A percentile compares a stretch with the other conserved stretches of the same genome.
phyloP scores from a whole-genome alignment of 2,113 vertebrate genomes.

The Campylomormyrus numenius region DNA sequence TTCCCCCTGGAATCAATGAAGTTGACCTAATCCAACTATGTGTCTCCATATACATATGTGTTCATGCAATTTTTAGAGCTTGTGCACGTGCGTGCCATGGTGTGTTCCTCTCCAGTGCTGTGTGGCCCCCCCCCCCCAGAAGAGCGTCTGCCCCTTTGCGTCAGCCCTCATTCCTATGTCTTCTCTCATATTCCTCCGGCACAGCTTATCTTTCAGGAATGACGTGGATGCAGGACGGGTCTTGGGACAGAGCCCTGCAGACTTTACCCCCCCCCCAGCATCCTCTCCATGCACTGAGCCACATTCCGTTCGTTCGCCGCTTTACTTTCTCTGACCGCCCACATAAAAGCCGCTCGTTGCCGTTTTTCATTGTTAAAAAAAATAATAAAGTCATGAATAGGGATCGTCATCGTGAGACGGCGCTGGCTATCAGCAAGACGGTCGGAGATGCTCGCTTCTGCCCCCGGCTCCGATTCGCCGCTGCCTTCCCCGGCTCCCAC shows the following conservation, averaged over 20 bases:
- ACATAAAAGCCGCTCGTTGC: not conserved
- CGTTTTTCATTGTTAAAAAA: not conserved
- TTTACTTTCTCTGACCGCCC: not conserved
- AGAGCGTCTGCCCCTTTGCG: not conserved
- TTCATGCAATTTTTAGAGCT: not conserved
- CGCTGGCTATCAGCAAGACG: not conserved
- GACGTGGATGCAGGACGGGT: not conserved
- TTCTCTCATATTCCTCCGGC: not conserved
- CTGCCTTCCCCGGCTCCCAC: not conserved
- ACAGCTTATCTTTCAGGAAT: not conserved
- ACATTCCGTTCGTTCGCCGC: not conserved
- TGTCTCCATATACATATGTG: not conserved
- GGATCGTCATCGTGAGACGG: not conserved
- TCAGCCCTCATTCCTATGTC: not conserved
- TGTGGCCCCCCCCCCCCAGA: not conserved
- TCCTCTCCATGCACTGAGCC: not conserved
- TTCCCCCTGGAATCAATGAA: not conserved
- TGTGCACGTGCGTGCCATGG: not conserved
- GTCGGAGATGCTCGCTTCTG: not conserved
- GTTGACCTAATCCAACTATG: too few species aligned
- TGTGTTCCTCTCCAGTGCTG: not conserved
- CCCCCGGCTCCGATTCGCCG: not conserved
- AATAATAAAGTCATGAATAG: not conserved
- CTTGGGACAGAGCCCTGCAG: not conserved
- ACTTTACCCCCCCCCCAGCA: not conserved